Evolutionary conservation across 2,113 vertebrate genomes (phyloP), one percentile per base, ranked within the genome.

Genomic region (Kryptolebias marmoratus): DNA sequence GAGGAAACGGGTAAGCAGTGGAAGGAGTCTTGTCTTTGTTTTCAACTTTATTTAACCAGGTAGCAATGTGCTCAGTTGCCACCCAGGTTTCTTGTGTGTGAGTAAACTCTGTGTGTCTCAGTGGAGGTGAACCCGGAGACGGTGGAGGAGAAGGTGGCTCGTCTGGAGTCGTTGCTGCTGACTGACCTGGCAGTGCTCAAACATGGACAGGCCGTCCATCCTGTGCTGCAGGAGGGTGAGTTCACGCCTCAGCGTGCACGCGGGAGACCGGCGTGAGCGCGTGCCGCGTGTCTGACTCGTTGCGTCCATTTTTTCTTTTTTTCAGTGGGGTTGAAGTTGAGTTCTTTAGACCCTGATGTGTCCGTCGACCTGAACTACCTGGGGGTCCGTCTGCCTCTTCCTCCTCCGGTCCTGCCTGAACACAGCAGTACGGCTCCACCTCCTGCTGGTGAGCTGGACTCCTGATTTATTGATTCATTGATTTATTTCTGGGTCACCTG

Each of bases 181-280:
- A 90, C 91, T 87, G 94, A 98, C 73, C 92, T 98, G 64, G 91
- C 90, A 55, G 80, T 88, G n/a, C 88, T 95, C 80, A 93, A 94
- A 78, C 94, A 97, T 77, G 94, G 93, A 77, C 97, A 98, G 85
- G 95, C 96, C 66, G 95, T 98, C 90, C 96, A 98, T 88, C 96
- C 96, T 27, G 92, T 93, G 53, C 95, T 98, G 81, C 95, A 95
- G 84, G 94, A 97, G 87, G 96, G 97, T 98, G 82, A 81, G 89
- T 70, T 50, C 22, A 53, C 53, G 28, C n/a, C 22, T 3, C 44
- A 42, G 42, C 39, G n/a, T 28, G 54, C 5, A 58, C 18, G 13
- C 28, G 18, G 30, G 57, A 7, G 0, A 61, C 3, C 2, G 7
- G 39, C 7, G 77, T 90, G 18, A 50, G 47, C 53, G 0, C 39